Base-by-base conservation (phyloP, 2,888 invertebrate species). In the Amorpha juglandis region DNA sequence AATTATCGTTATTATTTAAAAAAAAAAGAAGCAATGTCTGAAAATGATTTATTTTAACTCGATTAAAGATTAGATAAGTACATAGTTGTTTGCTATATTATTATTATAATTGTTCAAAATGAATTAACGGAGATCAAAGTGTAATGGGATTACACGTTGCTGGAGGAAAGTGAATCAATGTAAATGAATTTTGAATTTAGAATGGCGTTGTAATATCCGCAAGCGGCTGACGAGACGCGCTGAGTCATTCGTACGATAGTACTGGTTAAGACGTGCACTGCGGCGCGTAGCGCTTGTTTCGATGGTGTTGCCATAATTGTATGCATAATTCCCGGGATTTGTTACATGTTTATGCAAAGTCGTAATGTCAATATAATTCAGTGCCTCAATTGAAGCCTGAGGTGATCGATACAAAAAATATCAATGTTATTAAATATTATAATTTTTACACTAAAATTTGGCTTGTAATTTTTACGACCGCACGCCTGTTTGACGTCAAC, bases 131-230 rank as follows among this genome's bases (percentile, higher is more conserved):
- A 53, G 12, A 53, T 33, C 6, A 53, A n/a, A 53, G 9, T 58
- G 42, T 42, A 19, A 42, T 58, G 38, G 42, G 19, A 62, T 21
- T 27, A n/a, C 47, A 14, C 62, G 47, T 48, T 8, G 14, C 27
- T 38, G 21, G 47, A 58, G 48, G 55, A 55, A 55, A 55, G 27
- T 21, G 47, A 33, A 55, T 47, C 47, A n/a, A 21, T 52, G 33
- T 45, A 62, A 62, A 62, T 52, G 33, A 66, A 53, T 66, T 66
- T 47, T 33, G 53, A 66, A 63, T 53, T 66, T 53, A 16, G 52
- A 63, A 47, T 66, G 63, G 62, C 35, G 14, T 62, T 62, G 63
- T 52, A 42, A 63, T 63, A 52, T 66, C 64, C 47, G 64, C 45
- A 47, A 47, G 47, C 21, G 47, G 45, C n/a, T 62, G 47, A 45